Conservation (phyloP, 1,140 invertebrate genomes). For the Zaprionus ghesquierei region DNA sequence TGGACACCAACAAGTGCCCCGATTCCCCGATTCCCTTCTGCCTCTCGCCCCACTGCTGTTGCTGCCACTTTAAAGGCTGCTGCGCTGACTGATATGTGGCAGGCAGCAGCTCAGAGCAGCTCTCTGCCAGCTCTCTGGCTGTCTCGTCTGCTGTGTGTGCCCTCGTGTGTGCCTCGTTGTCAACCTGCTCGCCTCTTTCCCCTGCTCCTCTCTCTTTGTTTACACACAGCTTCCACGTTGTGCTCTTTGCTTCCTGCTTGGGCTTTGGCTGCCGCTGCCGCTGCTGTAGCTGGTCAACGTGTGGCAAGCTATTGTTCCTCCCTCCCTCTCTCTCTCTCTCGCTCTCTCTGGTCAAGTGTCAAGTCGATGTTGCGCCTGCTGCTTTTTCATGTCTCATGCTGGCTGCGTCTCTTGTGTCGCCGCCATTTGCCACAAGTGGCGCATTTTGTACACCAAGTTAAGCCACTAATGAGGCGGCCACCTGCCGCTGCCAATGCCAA, state of each 20-base stretch:
- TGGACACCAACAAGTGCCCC: slow-evolving; percentile 74
- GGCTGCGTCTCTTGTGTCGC: slow-evolving; percentile 41
- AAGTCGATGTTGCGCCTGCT: slow-evolving; percentile 69
- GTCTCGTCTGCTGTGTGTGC: slow-evolving; percentile 1
- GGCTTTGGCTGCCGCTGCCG: slow-evolving; percentile 16
- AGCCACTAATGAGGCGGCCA: slow-evolving; percentile 79
- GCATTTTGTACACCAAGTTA: slow-evolving; percentile 78
- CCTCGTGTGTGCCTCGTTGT: neutral
- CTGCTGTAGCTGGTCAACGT: slow-evolving; percentile 62
- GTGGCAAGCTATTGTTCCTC: slow-evolving; percentile 65
- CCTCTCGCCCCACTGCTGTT: neutral
- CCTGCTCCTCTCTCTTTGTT: slow-evolving; percentile 61
- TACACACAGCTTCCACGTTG: slow-evolving; percentile 57
- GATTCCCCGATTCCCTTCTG: neutral
- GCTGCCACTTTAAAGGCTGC: neutral
- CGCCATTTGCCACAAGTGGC: slow-evolving; percentile 71
- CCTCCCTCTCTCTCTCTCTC: neutral
- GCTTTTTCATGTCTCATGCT: slow-evolving; percentile 75
- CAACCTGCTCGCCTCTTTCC: neutral
- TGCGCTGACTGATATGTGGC: neutral
- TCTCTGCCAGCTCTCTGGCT: no score
- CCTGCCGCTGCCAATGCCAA: slow-evolving; percentile 70
- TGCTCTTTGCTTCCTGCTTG: slow-evolving; percentile 35
- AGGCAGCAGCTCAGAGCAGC: neutral
- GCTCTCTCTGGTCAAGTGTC: slow-evolving; percentile 63